Percentiles rank a stretch among this genome's conserved stretches.
phyloP scores from a whole-genome alignment of 2,888 invertebrate species.

The Agrotis exclamationis region DNA sequence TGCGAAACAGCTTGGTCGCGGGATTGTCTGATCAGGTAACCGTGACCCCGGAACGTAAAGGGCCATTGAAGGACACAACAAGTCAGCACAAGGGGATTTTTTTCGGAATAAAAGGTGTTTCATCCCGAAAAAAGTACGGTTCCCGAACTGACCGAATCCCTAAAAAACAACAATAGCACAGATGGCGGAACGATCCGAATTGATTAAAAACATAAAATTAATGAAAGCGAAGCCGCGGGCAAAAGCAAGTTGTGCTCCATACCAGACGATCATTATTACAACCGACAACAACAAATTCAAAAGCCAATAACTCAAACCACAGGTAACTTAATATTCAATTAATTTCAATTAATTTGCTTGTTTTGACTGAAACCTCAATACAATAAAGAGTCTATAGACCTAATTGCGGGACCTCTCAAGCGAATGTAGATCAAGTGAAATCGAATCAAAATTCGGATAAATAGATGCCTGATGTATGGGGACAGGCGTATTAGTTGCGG shows the following conservation, averaged over 20 bases:
- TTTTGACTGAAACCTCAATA: conserved; percentile 37
- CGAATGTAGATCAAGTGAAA: conserved; percentile 58
- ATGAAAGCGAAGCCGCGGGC: too few species aligned
- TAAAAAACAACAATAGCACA: background rate
- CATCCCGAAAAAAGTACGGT: too few species aligned
- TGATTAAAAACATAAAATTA: too few species aligned
- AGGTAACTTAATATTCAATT: conserved; percentile 41
- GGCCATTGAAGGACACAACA: too few species aligned
- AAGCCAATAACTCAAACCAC: conserved; percentile 28
- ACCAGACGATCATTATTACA: background rate
- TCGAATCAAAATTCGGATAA: conserved; percentile 57
- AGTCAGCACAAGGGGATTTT: too few species aligned
- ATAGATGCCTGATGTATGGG: conserved; percentile 27
- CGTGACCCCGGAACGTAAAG: too few species aligned
- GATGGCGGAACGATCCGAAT: too few species aligned
- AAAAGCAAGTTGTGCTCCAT: background rate
- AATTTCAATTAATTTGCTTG: conserved; percentile 48
- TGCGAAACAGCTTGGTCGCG: too few species aligned
- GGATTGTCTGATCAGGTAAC: too few species aligned
- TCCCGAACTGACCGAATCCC: too few species aligned
- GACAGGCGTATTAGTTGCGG: conserved; percentile 26
- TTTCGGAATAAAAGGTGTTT: too few species aligned
- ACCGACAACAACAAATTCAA: conserved; percentile 18
- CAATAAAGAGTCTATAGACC: conserved; percentile 33
- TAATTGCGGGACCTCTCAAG: conserved; percentile 45